Evolutionary conservation across 2,888 invertebrate genomes (phyloP), one percentile per base, ranked within the genome.

Genomic region (Hirudinaria manillensis): DNA sequence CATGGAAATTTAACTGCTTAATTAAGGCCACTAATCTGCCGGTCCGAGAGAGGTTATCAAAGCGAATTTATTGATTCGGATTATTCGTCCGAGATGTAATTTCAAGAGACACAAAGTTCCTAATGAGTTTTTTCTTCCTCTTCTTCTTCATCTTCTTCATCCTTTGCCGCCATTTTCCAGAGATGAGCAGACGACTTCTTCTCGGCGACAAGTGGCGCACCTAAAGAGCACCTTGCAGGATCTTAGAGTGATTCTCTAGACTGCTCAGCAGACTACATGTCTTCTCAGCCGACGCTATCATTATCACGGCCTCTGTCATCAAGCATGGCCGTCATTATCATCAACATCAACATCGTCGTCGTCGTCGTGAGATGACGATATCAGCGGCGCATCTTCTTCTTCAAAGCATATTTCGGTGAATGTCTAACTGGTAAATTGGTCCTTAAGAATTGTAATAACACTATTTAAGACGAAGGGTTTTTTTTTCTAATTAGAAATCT

Each of bases 1-100:
- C 24, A n/a, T 61, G 61, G 61, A 61, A 45, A 45, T 45, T 45
- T 45, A 45, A 45, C 45, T 45, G 45, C 13, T 45, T 45, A 45
- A 61, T 61, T 29, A 61, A 61, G n/a, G 61, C 1, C 24, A 16
- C 61, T 27, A 24, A 27, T 27, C 61, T 27, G 13, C 1, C 61
- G 24, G 24, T 21, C 24, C 61, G 29, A 19, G 29, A 61, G n/a
- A 61, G 29, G 24, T 61, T 27, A 61, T 24, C 24, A 61, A 61
- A 61, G 61, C 29, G 13, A 61, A 61, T 61, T 61, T 61, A 61
- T 61, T 61, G 61, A 61, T 61, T 29, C 24, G 61, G 61, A 61
- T 61, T 61, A 61, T 61, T 24, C 24, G 29, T 13, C 4, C 2
- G 24, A 29, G 61, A 29, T 61, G 61, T 61, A 61, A 61, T 61